Evolutionary conservation across 2,797 vertebrate genomes (phyloP).

Genomic region (Catostomus latipinnis): DNA sequence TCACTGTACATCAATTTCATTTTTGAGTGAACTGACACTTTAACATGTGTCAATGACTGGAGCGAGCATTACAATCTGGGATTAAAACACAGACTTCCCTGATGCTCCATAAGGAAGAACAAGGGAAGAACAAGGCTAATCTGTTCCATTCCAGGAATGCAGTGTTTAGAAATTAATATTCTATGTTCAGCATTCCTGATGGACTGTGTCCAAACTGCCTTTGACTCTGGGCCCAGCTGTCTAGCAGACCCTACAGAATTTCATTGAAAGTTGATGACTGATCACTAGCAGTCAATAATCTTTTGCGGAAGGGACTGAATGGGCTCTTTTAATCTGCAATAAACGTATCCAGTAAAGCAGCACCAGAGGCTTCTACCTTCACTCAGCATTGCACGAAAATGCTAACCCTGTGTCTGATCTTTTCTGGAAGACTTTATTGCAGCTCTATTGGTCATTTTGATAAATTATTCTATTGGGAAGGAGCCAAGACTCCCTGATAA

Average conservation of each 20-base stretch:
- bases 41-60: background rate
- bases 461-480: slow-evolving; percentile 7
- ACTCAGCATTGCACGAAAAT: slow-evolving; percentile 7
- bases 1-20: no score
- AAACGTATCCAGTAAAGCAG: slow-evolving; percentile 23
- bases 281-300: slow-evolving; percentile 37
- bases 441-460: slow-evolving; percentile 30
- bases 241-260: slow-evolving; percentile 17
- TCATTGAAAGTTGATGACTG: slow-evolving; percentile 28
- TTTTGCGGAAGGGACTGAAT: slow-evolving; percentile 10
- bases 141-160: slow-evolving; percentile 44
- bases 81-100: background rate
- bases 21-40: no score
- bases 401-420: slow-evolving; percentile 20
- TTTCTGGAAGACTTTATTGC: slow-evolving; percentile 31
- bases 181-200: slow-evolving; percentile 33
- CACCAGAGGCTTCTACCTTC: slow-evolving; percentile 15
- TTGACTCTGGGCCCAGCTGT: slow-evolving; percentile 29
- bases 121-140: slow-evolving; percentile 36
- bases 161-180: slow-evolving; percentile 46
- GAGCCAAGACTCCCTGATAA: slow-evolving; percentile 15
- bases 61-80: background rate
- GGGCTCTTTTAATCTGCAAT: slow-evolving; percentile 40
- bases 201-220: slow-evolving; percentile 38
- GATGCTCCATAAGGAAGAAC: slow-evolving; percentile 19